phyloP scores from a whole-genome alignment of 2,113 vertebrate genomes.

The Periophthalmus modestus region DNA sequence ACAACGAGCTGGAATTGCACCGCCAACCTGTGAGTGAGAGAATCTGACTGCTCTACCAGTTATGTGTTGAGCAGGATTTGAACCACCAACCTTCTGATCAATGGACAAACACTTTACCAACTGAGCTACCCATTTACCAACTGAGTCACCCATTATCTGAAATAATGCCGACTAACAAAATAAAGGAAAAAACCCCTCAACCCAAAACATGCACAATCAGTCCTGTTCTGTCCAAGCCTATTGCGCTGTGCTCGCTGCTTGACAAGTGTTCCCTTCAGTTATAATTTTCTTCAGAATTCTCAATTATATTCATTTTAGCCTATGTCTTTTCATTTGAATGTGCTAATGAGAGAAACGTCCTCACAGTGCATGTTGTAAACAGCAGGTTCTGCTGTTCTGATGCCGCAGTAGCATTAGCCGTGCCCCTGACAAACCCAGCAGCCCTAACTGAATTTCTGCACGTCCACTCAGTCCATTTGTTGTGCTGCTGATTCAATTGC shows the following conservation, averaged over 20 bases:
- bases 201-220: too few relatives aligned
- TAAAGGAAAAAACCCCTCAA: too few relatives aligned
- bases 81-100: too few relatives aligned
- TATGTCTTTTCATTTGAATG: neutral
- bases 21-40: too few relatives aligned
- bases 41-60: too few relatives aligned
- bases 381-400: neutral
- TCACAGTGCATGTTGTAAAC: neutral
- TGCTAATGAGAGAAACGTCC: neutral
- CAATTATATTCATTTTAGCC: neutral
- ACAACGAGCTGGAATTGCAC: too few relatives aligned
- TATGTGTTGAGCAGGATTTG: too few relatives aligned
- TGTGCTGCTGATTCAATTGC: conserved; percentile 16
- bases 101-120: too few relatives aligned
- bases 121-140: too few relatives aligned
- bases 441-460: conserved; percentile 5
- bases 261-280: too few relatives aligned
- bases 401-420: conserved; percentile 6
- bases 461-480: conserved; percentile 18
- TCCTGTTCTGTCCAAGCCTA: too few relatives aligned
- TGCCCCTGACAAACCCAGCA: neutral
- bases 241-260: too few relatives aligned
- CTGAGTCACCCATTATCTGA: neutral
- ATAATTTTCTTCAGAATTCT: neutral
- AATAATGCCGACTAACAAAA: neutral